These are phyloP conservation scores for Saccostrea cuccullata DNA, from an alignment of 1,140 invertebrate genomes.

Conservation along the genomic window DNA sequence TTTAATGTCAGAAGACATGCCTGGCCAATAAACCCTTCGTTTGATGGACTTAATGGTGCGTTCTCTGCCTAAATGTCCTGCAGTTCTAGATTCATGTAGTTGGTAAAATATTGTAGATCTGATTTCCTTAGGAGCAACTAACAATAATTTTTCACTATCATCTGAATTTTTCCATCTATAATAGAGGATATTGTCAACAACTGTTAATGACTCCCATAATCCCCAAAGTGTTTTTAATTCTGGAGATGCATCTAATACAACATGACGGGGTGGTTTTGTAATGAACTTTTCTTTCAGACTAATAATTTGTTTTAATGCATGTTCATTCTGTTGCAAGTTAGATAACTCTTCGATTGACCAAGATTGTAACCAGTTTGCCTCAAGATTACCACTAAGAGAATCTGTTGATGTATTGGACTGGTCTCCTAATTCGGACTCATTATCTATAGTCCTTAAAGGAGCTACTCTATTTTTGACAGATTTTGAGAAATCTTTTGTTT, in stretches of 20 bases:
- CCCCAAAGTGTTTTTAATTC: slow-evolving; percentile 13
- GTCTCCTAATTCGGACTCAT: background rate
- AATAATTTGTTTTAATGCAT: background rate
- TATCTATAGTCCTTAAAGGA: background rate
- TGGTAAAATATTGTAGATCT: slow-evolving; percentile 49
- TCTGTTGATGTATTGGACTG: background rate
- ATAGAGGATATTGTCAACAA: slow-evolving; percentile 8
- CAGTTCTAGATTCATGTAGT: slow-evolving; percentile 41
- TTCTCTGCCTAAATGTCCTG: slow-evolving; percentile 54
- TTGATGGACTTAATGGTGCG: slow-evolving; percentile 25
- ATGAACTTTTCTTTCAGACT: background rate
- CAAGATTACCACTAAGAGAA: background rate
- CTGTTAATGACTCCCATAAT: slow-evolving; percentile 28
- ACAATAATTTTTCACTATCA: background rate
- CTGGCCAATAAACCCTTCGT: slow-evolving; percentile 48
- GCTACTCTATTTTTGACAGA: background rate
- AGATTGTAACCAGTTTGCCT: background rate
- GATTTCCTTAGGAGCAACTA: slow-evolving; percentile 50
- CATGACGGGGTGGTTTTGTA: background rate
- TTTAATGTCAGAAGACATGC: slow-evolving; percentile 40
- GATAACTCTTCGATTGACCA: background rate
- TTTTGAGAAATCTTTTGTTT: background rate
- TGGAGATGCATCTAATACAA: slow-evolving; percentile 16
- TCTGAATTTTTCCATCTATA: background rate
- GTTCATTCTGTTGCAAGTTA: background rate